phyloP scores from a whole-genome alignment of 2,888 invertebrate species.

The Cataglyphis albicans region DNA sequence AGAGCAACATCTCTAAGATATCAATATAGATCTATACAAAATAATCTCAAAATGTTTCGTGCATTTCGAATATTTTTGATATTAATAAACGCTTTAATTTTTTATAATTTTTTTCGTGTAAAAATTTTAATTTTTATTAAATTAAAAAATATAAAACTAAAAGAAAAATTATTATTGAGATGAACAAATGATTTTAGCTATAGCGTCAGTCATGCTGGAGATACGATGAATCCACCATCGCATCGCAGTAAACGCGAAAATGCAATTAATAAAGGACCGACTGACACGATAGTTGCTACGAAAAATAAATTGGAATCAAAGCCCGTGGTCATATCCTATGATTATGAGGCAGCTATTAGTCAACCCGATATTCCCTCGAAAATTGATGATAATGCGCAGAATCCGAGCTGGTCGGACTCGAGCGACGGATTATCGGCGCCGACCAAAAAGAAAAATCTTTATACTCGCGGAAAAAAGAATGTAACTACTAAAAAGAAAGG shows the following conservation, averaged over 20 bases:
- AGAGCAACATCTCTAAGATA: not conserved
- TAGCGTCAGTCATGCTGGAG: constrained; percentile 67
- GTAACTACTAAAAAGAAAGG: constrained; percentile 11
- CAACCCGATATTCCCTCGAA: constrained; percentile 70
- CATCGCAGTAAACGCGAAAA: constrained; percentile 57
- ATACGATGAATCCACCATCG: constrained; percentile 71
- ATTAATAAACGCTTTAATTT: not conserved
- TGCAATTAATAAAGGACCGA: constrained; percentile 31
- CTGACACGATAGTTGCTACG: constrained; percentile 15
- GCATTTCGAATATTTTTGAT: not conserved
- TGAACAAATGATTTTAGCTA: constrained; percentile 43
- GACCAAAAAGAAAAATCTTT: not conserved
- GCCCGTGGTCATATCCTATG: constrained; percentile 60
- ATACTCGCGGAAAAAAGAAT: not conserved
- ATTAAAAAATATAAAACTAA: not conserved
- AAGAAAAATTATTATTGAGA: not conserved
- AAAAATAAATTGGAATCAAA: constrained; percentile 42
- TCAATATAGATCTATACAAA: not conserved
- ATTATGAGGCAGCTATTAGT: constrained; percentile 73
- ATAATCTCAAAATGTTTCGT: not conserved
- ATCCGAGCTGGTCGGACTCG: not conserved
- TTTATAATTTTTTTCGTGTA: not conserved
- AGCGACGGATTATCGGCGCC: not conserved
- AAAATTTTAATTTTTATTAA: not conserved
- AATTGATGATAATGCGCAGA: not conserved